Conservation (phyloP, 2,888 invertebrate genomes). For the Synanthedon myopaeformis region DNA sequence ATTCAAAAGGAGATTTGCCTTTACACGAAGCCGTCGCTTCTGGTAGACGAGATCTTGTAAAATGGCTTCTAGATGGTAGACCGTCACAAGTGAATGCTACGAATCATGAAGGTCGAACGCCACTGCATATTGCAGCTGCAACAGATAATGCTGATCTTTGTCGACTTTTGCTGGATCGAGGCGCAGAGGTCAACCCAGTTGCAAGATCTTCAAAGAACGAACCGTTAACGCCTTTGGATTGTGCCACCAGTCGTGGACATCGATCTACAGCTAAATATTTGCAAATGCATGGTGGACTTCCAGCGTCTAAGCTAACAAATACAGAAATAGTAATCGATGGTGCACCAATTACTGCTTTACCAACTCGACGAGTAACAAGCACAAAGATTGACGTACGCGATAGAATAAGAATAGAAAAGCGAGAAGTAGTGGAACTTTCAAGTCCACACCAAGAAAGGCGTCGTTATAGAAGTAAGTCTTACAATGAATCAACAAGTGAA, state of each 20-base stretch:
- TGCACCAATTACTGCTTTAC: constrained; percentile 51
- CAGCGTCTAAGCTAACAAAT: constrained; percentile 76
- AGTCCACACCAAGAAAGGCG: constrained; percentile 47
- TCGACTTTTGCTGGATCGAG: constrained; percentile 84
- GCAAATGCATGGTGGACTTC: constrained; percentile 89
- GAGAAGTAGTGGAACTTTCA: constrained; percentile 60
- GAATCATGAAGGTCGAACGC: constrained; percentile 93
- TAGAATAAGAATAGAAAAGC: constrained; percentile 62
- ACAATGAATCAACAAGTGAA: constrained; percentile 45
- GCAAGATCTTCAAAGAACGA: constrained; percentile 86
- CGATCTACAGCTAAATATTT: constrained; percentile 93
- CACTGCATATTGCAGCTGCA: constrained; percentile 93
- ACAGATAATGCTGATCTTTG: constrained; percentile 95
- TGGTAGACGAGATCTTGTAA: constrained; percentile 87
- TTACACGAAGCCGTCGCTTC: constrained; percentile 96
- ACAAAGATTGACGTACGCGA: constrained; percentile 64
- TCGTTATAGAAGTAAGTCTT: constrained; percentile 26
- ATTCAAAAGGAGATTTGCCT: constrained; percentile 94
- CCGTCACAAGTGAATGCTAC: constrained; percentile 87
- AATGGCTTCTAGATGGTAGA: constrained; percentile 87
- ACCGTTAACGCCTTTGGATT: constrained; percentile 91
- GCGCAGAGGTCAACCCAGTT: constrained; percentile 87
- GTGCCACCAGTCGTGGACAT: constrained; percentile 87
- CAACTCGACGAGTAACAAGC: constrained; percentile 60
- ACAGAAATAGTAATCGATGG: constrained; percentile 58